Evolutionary conservation across 2,888 invertebrate species (phyloP).

Genomic region (Pogonocherus hispidulus): DNA sequence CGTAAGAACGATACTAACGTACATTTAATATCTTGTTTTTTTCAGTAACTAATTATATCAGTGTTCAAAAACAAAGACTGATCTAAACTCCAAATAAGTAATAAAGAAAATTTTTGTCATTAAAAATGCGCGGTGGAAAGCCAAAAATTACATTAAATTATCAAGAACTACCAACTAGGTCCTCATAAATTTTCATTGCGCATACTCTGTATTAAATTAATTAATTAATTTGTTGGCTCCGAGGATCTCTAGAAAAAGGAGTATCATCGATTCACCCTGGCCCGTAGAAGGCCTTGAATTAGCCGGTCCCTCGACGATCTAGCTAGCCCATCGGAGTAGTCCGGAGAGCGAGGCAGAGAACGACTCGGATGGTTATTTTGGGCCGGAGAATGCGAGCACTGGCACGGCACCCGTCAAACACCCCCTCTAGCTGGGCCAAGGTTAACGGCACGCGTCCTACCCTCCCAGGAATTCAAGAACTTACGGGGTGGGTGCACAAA

Average conservation of each 20-base stretch:
- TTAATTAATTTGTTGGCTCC: too few relatives aligned
- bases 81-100: too few relatives aligned
- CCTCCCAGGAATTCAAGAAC: conserved; percentile 31
- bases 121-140: too few relatives aligned
- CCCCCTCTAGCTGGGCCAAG: conserved; percentile 47
- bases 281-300: conserved; percentile 47
- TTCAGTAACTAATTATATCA: too few relatives aligned
- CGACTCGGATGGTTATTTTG: conserved; percentile 43
- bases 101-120: too few relatives aligned
- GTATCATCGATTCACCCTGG: conserved; percentile 45
- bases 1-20: too few relatives aligned
- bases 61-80: too few relatives aligned
- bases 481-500: not conserved
- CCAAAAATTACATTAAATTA: too few relatives aligned
- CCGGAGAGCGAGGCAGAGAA: conserved; percentile 19
- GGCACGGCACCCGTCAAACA: conserved; percentile 27
- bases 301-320: conserved; percentile 29
- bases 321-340: conserved; percentile 11
- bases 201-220: too few relatives aligned
- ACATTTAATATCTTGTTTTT: too few relatives aligned
- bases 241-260: conserved; percentile 30
- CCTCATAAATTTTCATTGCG: too few relatives aligned
- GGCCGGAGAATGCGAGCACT: conserved; percentile 36
- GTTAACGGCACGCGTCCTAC: conserved; percentile 52
- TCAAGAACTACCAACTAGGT: too few relatives aligned